These are phyloP conservation scores for Dugesia japonica DNA, from an alignment of 2,888 invertebrate species.

Conservation along the genomic window DNA sequence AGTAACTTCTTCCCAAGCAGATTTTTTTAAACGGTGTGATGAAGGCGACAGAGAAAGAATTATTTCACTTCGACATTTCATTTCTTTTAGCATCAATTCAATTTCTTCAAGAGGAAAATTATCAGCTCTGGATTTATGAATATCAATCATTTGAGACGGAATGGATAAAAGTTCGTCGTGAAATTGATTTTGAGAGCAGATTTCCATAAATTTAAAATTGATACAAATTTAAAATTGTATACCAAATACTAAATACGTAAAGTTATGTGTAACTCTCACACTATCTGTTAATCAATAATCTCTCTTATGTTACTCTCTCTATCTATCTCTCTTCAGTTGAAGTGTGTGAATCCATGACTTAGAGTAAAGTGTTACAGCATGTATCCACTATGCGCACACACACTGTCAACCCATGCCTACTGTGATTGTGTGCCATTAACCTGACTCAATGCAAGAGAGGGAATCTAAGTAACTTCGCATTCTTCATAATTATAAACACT, in stretches of 20 bases:
- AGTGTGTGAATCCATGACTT: constrained; percentile 13
- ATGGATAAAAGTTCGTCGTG: background rate
- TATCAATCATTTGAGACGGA: constrained; percentile 9
- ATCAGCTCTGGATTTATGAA: constrained; percentile 3
- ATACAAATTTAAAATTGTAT: background rate
- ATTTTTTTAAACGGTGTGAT: background rate
- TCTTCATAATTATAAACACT: background rate
- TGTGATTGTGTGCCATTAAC: background rate
- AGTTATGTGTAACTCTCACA: background rate
- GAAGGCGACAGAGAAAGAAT: background rate
- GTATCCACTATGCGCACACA: constrained; percentile 14
- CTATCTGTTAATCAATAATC: constrained; percentile 17
- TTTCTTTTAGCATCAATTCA: constrained; percentile 15
- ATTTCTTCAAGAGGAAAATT: background rate
- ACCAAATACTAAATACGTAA: background rate
- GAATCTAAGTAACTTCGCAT: constrained; percentile 15
- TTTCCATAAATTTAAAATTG: background rate
- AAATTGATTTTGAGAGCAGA: background rate
- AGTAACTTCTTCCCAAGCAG: constrained; percentile 3
- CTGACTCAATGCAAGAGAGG: constrained; percentile 9
- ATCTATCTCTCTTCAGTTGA: background rate
- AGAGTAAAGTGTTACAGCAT: constrained; percentile 20
- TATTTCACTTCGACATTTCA: constrained; percentile 11
- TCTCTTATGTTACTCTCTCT: constrained; percentile 11
- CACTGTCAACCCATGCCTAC: background rate